phyloP scores from a whole-genome alignment of 2,797 vertebrate genomes.

The Hippopotamyrus pictus region DNA sequence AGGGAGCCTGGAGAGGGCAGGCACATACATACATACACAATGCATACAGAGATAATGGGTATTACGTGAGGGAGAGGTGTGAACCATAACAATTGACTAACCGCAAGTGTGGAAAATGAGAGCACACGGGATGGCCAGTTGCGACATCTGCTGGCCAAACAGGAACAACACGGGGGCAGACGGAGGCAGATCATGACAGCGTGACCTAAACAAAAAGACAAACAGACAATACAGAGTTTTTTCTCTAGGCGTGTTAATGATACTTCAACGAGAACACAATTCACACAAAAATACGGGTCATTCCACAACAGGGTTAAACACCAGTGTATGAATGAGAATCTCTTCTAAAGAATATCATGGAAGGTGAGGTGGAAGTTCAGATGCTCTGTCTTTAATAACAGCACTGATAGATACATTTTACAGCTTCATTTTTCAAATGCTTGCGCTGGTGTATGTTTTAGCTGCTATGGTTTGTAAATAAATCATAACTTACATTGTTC shows the following conservation, averaged over 20 bases:
- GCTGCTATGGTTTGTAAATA: not conserved
- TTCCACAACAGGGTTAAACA: conserved; percentile 34
- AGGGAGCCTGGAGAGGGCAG: not conserved
- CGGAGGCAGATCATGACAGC: not conserved
- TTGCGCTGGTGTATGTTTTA: not conserved
- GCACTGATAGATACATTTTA: conserved; percentile 1
- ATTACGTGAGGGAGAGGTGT: not conserved
- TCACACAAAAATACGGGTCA: conserved; percentile 42
- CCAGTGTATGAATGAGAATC: conserved; percentile 16
- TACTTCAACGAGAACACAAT: conserved; percentile 18
- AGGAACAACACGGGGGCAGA: not conserved
- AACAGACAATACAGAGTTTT: conserved; percentile 44
- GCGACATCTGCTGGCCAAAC: not conserved
- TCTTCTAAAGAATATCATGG: not conserved
- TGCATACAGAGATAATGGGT: not conserved
- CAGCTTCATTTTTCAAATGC: not conserved
- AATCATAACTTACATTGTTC: not conserved
- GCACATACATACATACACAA: not conserved
- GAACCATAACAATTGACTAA: not conserved
- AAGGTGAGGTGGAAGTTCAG: not conserved
- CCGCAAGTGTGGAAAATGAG: not conserved
- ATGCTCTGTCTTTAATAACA: not conserved
- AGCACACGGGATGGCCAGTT: not conserved
- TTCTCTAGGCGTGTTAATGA: conserved; percentile 40
- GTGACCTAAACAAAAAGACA: conserved; percentile 29